A percentile compares a stretch with the other conserved stretches of the same genome.
These are phyloP conservation scores for Phylloscopus trochiloides DNA, from an alignment of 2,113 vertebrate genomes.

Conservation along the genomic window DNA sequence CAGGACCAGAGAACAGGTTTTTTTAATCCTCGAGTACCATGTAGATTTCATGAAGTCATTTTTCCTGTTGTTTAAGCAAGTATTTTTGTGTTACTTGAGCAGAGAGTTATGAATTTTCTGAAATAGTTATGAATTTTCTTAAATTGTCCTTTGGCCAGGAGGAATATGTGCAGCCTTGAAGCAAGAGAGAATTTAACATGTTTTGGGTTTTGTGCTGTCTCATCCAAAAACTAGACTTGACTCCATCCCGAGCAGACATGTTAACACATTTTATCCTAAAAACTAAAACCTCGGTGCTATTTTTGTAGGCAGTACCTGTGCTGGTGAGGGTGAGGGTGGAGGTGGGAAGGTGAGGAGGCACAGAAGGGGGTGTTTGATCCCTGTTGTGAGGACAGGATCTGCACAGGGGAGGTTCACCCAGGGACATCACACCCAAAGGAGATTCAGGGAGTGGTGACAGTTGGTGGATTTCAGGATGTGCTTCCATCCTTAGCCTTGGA, in stretches of 20 bases:
- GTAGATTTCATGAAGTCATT: constrained; percentile 27
- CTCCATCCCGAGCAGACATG: accelerated
- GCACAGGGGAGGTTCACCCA: accelerated
- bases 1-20: constrained; percentile 33
- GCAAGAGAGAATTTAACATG: neutral
- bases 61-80: constrained; percentile 4
- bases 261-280: neutral
- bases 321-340: neutral
- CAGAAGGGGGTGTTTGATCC: neutral
- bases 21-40: constrained; percentile 3
- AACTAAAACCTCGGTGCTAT: neutral
- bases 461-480: neutral
- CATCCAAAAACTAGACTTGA: neutral
- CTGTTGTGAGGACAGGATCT: neutral
- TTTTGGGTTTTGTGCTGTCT: neutral
- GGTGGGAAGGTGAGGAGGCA: neutral
- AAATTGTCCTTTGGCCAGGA: neutral
- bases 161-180: neutral
- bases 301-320: neutral
- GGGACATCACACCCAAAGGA: accelerated
- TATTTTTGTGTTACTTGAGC: neutral
- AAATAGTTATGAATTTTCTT: neutral
- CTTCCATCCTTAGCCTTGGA: neutral
- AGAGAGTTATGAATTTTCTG: neutral
- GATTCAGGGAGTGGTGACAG: accelerated